A percentile compares a stretch with the other conserved stretches of the same genome.
phyloP scores from a whole-genome alignment of 2,113 vertebrate species.

The Lucifuga dentata region DNA sequence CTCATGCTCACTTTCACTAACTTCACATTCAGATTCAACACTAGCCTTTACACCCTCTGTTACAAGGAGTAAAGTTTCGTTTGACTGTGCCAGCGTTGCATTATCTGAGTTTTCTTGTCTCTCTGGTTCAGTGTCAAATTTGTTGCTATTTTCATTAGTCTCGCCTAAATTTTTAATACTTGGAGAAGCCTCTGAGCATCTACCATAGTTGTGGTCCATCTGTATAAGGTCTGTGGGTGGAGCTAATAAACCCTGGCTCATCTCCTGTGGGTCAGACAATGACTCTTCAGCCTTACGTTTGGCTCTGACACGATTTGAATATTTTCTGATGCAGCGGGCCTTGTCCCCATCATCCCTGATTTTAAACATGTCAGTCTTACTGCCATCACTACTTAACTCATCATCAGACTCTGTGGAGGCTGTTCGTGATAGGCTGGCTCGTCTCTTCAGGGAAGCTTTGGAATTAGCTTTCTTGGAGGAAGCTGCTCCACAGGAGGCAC shows the following conservation, averaged over 20 bases:
- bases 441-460: slow-evolving; percentile 70
- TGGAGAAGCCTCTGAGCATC: slow-evolving; percentile 47
- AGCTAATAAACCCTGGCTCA: slow-evolving; percentile 27
- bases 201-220: slow-evolving; percentile 81
- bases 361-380: slow-evolving; percentile 62
- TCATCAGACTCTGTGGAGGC: slow-evolving; percentile 68
- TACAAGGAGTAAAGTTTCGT: slow-evolving; percentile 14
- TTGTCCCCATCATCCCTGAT: slow-evolving; percentile 62
- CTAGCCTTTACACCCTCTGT: not conserved
- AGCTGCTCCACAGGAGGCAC: slow-evolving; percentile 70
- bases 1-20: slow-evolving; percentile 31
- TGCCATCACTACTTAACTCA: slow-evolving; percentile 52
- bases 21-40: slow-evolving; percentile 8
- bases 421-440: slow-evolving; percentile 29
- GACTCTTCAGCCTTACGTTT: slow-evolving; percentile 61
- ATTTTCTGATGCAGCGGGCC: slow-evolving; percentile 61
- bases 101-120: slow-evolving; percentile 17
- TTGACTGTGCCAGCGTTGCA: slow-evolving; percentile 20
- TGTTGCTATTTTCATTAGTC: slow-evolving; percentile 12
- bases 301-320: slow-evolving; percentile 67
- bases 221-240: slow-evolving; percentile 56
- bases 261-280: slow-evolving; percentile 30
- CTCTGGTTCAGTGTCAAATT: slow-evolving; percentile 22
- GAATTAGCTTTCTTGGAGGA: slow-evolving; percentile 44
- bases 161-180: slow-evolving; percentile 28